Base-by-base conservation (phyloP, 2,888 invertebrate species). In the Pandemis heparana region DNA sequence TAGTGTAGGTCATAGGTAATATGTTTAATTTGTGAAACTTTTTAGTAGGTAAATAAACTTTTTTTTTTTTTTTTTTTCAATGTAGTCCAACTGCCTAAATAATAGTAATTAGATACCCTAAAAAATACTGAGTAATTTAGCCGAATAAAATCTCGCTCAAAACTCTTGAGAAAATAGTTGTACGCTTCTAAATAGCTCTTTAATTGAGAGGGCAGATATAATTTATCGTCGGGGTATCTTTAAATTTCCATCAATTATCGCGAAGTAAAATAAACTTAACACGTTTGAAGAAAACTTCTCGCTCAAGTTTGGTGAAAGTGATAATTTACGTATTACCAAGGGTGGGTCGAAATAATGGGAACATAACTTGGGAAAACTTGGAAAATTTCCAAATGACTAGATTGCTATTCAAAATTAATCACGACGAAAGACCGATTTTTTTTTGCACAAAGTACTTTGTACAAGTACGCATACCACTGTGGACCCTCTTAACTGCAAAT, bases 231-330 rank as follows among this genome's bases (percentile, higher is more conserved):
- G 12, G 41, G n/a, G 7, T 59, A n/a, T 5, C 14, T 43, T 63
- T 43, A 65, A 71, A 65, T 60, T 14, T 23, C 10, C 70, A 71
- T 60, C 64, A 64, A 59, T 71, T 71, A 71, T 32, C 0, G 43
- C 41, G 32, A 63, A 63, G 39, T 46, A 38, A 23, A 65, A 71
- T 64, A 71, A 71, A 43, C 38, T 64, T 3, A 71, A 59, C n/a
- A 41, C 14, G n/a, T 69, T 64, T 43, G 18, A 10, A 32, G 10
- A n/a, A 68, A 60, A 60, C 32, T 68, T 71, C 5, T 5, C 12
- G 9, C 14, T n/a, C 14, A 46, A 71, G 59, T 65, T 71, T 71
- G 23, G 53, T 46, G 41, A 18, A 56, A 70, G 70, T 71, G 56
- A 71, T 71, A 64, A 38, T 71, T 59, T 46, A 71, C 14, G 39